A percentile compares a stretch with the other conserved stretches of the same genome.
These are phyloP conservation scores for Archilochus colubris DNA, from an alignment of 2,113 vertebrate species.

Conservation along the genomic window DNA sequence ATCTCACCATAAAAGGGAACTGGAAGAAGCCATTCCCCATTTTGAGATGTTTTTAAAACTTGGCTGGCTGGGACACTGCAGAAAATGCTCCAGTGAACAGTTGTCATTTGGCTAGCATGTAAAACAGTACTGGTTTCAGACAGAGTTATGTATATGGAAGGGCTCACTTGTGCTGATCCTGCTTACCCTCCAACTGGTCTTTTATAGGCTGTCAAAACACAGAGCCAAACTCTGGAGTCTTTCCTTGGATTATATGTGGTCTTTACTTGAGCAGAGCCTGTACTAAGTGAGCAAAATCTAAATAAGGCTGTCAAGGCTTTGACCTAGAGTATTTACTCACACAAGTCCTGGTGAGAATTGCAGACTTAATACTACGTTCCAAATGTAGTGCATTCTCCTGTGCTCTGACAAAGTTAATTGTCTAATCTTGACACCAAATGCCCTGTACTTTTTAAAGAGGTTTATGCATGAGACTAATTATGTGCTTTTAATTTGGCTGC, in stretches of 20 bases:
- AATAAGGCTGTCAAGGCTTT: constrained; percentile 61
- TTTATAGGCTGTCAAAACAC: constrained; percentile 34
- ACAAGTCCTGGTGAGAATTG: not conserved
- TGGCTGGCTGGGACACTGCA: not conserved
- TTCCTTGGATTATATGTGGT: constrained; percentile 15
- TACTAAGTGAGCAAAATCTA: constrained; percentile 57
- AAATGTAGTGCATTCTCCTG: constrained; percentile 9
- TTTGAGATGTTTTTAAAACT: not conserved
- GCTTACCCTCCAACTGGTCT: not conserved
- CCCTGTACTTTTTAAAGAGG: constrained; percentile 71
- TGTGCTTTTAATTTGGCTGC: constrained; percentile 75
- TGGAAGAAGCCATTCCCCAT: not conserved
- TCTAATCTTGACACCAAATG: constrained; percentile 70
- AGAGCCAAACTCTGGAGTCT: constrained; percentile 9
- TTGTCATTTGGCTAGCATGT: not conserved
- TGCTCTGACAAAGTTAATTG: constrained; percentile 73
- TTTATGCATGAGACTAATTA: constrained; percentile 80
- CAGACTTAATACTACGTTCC: constrained; percentile 33
- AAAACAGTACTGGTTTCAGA: not conserved
- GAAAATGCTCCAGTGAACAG: not conserved
- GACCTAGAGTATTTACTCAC: constrained; percentile 67
- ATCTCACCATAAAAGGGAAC: not conserved
- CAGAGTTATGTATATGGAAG: not conserved
- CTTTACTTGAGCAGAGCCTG: constrained; percentile 39
- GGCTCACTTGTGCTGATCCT: constrained; percentile 29